These are phyloP conservation scores for Seira musarum DNA, from an alignment of 2,888 invertebrate species.

Conservation along the genomic window DNA sequence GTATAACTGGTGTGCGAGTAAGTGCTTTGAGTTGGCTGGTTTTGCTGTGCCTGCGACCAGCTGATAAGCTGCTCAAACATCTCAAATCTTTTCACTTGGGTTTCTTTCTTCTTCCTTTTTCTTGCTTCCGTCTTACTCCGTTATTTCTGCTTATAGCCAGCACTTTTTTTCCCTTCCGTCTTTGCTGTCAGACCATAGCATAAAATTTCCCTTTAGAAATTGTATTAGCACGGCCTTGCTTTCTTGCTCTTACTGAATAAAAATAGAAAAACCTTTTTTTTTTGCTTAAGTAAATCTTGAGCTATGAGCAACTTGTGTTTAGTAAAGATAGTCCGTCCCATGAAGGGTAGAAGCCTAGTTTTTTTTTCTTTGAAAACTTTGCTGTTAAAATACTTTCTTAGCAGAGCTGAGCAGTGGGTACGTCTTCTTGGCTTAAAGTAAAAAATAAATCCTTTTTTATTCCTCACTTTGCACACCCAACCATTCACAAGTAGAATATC, in stretches of 20 bases:
- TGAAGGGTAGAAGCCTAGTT: too few species aligned
- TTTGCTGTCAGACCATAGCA: slow-evolving; percentile 38
- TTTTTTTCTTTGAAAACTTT: too few species aligned
- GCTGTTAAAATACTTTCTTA: slow-evolving; percentile 36
- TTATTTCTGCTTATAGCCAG: slow-evolving; percentile 54
- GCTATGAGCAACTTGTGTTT: too few species aligned
- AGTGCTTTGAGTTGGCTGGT: slow-evolving; percentile 6
- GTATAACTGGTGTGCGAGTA: too few species aligned
- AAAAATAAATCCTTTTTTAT: slow-evolving; percentile 46
- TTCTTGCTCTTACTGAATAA: too few species aligned
- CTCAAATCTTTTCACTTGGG: slow-evolving; percentile 52
- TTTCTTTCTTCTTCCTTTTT: too few species aligned
- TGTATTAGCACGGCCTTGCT: slow-evolving; percentile 30
- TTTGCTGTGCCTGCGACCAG: slow-evolving; percentile 47
- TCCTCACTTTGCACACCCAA: not conserved
- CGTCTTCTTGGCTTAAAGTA: slow-evolving; percentile 28
- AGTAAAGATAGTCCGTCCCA: too few species aligned
- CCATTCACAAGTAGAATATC: slow-evolving; percentile 33
- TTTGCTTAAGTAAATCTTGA: too few species aligned
- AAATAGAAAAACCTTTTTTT: too few species aligned
- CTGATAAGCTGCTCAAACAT: slow-evolving; percentile 61
- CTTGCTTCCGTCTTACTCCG: slow-evolving; percentile 7
- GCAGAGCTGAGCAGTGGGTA: not conserved
- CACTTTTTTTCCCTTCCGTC: slow-evolving; percentile 36
- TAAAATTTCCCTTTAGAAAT: slow-evolving; percentile 47